These are phyloP conservation scores for Ammodytes dubius DNA, from an alignment of 2,113 vertebrate genomes.

Conservation along the genomic window DNA sequence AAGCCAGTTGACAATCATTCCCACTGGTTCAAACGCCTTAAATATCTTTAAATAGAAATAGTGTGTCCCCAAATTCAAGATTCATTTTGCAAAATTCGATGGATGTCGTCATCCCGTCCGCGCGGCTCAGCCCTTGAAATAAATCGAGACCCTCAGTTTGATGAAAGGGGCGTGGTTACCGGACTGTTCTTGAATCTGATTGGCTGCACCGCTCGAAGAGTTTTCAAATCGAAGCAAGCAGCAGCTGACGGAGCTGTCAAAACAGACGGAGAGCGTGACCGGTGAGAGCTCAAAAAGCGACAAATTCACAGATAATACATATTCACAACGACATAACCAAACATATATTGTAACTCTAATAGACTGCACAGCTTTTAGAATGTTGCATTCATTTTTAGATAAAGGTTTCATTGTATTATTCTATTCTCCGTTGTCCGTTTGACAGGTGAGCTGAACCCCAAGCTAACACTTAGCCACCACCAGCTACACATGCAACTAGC, in stretches of 20 bases:
- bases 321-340: no score
- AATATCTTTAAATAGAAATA: background rate
- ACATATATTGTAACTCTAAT: fast-evolving
- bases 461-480: slow-evolving; percentile 39
- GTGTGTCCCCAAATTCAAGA: background rate
- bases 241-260: slow-evolving; percentile 69
- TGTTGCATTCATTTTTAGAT: background rate
- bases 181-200: slow-evolving; percentile 22
- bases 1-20: background rate
- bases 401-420: background rate
- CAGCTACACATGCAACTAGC: background rate
- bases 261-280: slow-evolving; percentile 1
- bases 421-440: background rate
- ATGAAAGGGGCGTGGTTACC: slow-evolving; percentile 36
- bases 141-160: background rate
- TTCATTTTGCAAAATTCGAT: background rate
- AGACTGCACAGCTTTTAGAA: no score
- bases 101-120: slow-evolving; percentile 37
- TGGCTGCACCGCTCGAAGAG: slow-evolving; percentile 47
- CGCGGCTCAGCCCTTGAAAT: fast-evolving
- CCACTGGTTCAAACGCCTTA: background rate
- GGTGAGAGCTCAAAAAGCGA: slow-evolving; percentile 37
- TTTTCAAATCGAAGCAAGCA: slow-evolving; percentile 73
- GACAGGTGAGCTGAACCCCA: background rate
- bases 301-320: background rate